These are phyloP conservation scores for Phaethornis superciliosus DNA, from an alignment of 2,113 vertebrate genomes.

Conservation along the genomic window DNA sequence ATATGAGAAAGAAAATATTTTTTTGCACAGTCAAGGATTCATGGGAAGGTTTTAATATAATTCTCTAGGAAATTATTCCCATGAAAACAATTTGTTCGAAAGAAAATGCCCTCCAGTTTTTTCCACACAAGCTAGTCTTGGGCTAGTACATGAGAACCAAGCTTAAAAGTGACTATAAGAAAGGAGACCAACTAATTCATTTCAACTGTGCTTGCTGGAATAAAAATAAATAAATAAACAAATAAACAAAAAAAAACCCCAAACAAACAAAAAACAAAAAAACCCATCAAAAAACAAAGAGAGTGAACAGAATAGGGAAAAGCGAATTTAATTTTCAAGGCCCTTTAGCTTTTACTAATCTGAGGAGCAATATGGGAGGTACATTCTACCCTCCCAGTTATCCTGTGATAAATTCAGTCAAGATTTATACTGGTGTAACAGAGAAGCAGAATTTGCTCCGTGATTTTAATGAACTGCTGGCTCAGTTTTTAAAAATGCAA, in stretches of 20 bases:
- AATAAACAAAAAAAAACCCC: too few relatives aligned
- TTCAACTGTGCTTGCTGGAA: slow-evolving; percentile 49
- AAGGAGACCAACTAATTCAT: slow-evolving; percentile 31
- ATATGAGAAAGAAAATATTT: not conserved
- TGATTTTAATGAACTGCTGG: slow-evolving; percentile 65
- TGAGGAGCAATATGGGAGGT: slow-evolving; percentile 56
- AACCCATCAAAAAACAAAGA: not conserved
- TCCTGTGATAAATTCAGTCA: slow-evolving; percentile 58
- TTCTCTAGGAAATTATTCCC: slow-evolving; percentile 59
- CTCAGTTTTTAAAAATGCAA: slow-evolving; percentile 57
- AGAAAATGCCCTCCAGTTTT: slow-evolving; percentile 44
- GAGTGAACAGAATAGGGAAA: slow-evolving; percentile 28
- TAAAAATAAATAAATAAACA: too few relatives aligned
- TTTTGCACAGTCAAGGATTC: not conserved
- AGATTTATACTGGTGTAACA: slow-evolving; percentile 66
- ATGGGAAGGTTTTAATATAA: slow-evolving; percentile 34
- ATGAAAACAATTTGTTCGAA: slow-evolving; percentile 69
- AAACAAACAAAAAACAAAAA: too few relatives aligned
- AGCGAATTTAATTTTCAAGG: slow-evolving; percentile 62
- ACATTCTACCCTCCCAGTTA: slow-evolving; percentile 43
- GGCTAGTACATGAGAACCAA: slow-evolving; percentile 44
- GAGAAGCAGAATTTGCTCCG: slow-evolving; percentile 62
- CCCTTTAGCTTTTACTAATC: slow-evolving; percentile 61
- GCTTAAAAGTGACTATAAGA: slow-evolving; percentile 47
- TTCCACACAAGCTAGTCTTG: slow-evolving; percentile 49